Base-by-base conservation (phyloP, 2,888 invertebrate species). In the Crepidodera aurea region DNA sequence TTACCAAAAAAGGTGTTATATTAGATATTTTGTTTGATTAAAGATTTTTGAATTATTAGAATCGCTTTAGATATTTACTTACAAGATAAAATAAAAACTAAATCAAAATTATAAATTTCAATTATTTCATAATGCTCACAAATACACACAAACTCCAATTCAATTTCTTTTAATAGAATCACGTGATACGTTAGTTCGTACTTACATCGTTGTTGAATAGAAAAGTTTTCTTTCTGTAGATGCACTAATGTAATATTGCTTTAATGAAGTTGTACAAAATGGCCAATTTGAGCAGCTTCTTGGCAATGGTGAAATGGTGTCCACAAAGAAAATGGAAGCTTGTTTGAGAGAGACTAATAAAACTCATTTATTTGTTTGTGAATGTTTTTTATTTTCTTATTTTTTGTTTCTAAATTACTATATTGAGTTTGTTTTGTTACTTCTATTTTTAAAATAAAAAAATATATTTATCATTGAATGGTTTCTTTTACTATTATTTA, bases 201-300 rank as follows among this genome's bases (percentile, higher is more conserved):
- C 7, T 39, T 39, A 7, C 39, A n/a, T 39, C 16, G n/a, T 7
- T 15, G 16, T 39, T 6, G 39, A 12, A 39, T 39, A 12, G 16
- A 39, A 39, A 39, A 39, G 39, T 39, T 39, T 39, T 39, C 39
- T 39, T 15, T 39, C 39, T 16, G 16, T 8, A 39, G 6, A 39
- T 39, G 39, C 39, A 39, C 39, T 39, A 39, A 39, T 39, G 12
- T 12, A 39, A 16, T 16, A 39, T n/a, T 39, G 39, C 39, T 39
- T n/a, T 39, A n/a, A 39, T 12, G 12, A 8, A 39, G n/a, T 39
- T 39, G 39, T 39, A 39, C 39, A 39, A 7, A 39, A 39, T 39
- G 16, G 39, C 13, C 16, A 39, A 39, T 39, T 39, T 16, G 10
- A 39, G 7, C 39, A 16, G 39, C 39, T n/a, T 39, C 16, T 7